Percentiles rank a stretch among this genome's conserved stretches.
Evolutionary conservation across 2,797 vertebrate species (phyloP).

Genomic region (Periparus ater): DNA sequence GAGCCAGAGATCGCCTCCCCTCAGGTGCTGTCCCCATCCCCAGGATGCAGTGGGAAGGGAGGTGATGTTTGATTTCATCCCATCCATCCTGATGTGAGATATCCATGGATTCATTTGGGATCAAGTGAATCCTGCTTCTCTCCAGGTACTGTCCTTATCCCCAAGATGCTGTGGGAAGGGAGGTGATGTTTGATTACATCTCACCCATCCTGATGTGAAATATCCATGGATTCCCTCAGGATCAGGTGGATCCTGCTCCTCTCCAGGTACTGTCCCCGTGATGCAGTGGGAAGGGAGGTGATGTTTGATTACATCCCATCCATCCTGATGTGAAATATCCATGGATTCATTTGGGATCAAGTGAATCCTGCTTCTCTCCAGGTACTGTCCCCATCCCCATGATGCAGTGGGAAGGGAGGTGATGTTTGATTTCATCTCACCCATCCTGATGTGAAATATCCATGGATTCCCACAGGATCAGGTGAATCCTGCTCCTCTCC

Average conservation of each 20-base stretch:
- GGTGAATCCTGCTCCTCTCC: background rate
- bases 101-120: background rate
- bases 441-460: background rate
- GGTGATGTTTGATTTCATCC: background rate
- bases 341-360: accelerated
- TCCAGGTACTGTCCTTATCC: too few relatives aligned
- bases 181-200: background rate
- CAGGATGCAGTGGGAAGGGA: too few relatives aligned
- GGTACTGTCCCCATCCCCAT: background rate
- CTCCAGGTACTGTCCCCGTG: too few relatives aligned
- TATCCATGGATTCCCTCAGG: background rate
- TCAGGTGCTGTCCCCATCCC: background rate
- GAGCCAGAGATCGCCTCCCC: background rate
- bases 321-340: background rate
- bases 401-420: too few relatives aligned
- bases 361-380: background rate
- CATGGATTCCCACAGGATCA: background rate
- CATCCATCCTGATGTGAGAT: background rate
- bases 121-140: background rate
- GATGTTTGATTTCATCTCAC: background rate
- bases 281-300: background rate
- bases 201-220: background rate
- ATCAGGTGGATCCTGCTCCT: background rate
- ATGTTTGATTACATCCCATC: background rate
- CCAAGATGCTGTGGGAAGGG: too few relatives aligned